Evolutionary conservation across 2,888 invertebrate species (phyloP).

Genomic region (Auanema sp.): DNA sequence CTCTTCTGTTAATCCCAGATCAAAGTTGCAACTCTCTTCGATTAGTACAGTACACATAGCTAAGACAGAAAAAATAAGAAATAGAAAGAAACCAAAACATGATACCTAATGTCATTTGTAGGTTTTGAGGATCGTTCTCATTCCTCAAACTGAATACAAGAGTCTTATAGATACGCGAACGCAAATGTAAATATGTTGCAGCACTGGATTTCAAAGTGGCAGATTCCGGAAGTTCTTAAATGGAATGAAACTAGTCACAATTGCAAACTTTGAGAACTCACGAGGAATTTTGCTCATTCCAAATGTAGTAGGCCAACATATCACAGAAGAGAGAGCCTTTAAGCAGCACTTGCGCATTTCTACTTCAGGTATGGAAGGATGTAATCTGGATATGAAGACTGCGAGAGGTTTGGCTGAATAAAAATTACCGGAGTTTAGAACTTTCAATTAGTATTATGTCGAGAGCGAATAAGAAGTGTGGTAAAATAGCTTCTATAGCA

Average conservation of each 20-base stretch:
- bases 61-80: slow-evolving; percentile 12
- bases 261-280: slow-evolving; percentile 9
- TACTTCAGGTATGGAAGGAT: slow-evolving; percentile 63
- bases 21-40: slow-evolving; percentile 48
- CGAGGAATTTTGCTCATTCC: slow-evolving; percentile 65
- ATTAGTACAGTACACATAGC: slow-evolving; percentile 47
- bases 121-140: slow-evolving; percentile 82
- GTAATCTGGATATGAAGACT: slow-evolving; percentile 39
- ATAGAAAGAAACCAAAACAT: slow-evolving; percentile 1
- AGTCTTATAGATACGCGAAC: slow-evolving; percentile 75
- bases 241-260: neutral
- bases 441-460: slow-evolving; percentile 84
- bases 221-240: slow-evolving; percentile 33
- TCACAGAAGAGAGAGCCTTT: slow-evolving; percentile 84
- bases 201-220: slow-evolving; percentile 38
- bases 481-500: slow-evolving; percentile 83
- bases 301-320: slow-evolving; percentile 90
- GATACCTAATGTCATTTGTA: slow-evolving; percentile 79
- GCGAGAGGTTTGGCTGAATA: too few species aligned
- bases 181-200: slow-evolving; percentile 71
- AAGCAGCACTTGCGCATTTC: slow-evolving; percentile 85
- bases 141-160: slow-evolving; percentile 81
- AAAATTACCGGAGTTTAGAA: slow-evolving; percentile 51
- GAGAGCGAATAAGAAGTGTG: slow-evolving; percentile 83
- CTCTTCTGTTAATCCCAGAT: slow-evolving; percentile 44